Base-by-base conservation (phyloP, 2,113 vertebrate genomes). In the Toxotes chatareus region DNA sequence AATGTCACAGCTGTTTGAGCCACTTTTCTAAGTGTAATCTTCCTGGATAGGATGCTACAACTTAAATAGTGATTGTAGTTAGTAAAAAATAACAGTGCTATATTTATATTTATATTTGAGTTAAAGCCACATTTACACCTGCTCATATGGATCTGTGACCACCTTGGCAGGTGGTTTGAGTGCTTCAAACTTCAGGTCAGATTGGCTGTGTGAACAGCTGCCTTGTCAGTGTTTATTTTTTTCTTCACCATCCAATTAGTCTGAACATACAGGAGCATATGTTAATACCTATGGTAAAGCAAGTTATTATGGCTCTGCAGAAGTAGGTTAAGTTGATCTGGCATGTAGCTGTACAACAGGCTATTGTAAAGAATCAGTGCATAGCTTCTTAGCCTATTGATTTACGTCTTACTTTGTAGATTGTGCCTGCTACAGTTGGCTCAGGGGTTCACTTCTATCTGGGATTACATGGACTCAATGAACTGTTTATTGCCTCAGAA, bases 321-420 rank as follows among this genome's bases (percentile, higher is more conserved):
- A 73, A 84, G 51, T 82, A 74, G 75, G 87, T 70, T 68, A 89
- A 85, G 87, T 72, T 73, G 44, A 74, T 62, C 36, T 57, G 81
- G 80, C 63, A 86, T 74, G 84, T 84, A 44, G 68, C 34, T 59
- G 23, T 63, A 88, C 81, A 85, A 86, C 63, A 63, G 79, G 27
- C 66, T 71, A 74, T 86, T 88, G 86, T 88, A 86, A 83, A 83
- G 79, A 86, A 85, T 76, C 67, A 0, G 21, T 44, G 21, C 76
- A 90, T 74, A 85, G 83, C 83, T 86, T 88, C 32, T 86, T 80
- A 80, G 70, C 85, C 80, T 76, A 69, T 84, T 89, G 76, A 90
- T 92, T 86, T 83, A 55, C 86, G 61, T 27, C 59, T 74, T 79
- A 62, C 80, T 83, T 85, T 75, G 69, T 83, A 42, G 68, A 80